These are phyloP conservation scores for Aplysina aerophoba DNA, from an alignment of 37 sponge, comb jelly and placozoan species.

Conservation along the genomic window DNA sequence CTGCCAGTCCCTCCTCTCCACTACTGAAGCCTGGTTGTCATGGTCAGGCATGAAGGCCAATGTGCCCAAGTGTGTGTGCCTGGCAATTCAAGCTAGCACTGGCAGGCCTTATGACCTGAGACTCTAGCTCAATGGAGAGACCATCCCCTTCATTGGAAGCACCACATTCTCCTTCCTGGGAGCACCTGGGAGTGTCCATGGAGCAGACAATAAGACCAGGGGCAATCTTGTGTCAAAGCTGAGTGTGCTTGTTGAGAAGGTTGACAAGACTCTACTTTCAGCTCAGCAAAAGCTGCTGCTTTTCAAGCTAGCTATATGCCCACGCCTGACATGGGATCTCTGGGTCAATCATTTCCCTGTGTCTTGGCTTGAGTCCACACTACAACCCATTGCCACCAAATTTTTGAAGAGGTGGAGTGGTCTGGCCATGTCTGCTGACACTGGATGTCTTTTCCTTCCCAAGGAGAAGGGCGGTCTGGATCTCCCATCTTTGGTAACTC, in stretches of 20 bases:
- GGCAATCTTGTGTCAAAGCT: slow-evolving; percentile 1
- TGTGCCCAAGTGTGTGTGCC: slow-evolving; percentile 24
- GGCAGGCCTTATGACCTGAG: slow-evolving; percentile 32
- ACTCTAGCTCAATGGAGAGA: slow-evolving; percentile 6
- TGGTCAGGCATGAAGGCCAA: slow-evolving; percentile 49
- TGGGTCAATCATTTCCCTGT: slow-evolving; percentile 6
- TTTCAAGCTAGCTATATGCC: slow-evolving; percentile 28
- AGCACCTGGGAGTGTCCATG: not conserved
- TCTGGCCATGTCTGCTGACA: too few relatives aligned
- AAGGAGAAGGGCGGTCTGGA: too few relatives aligned
- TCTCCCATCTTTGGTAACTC: too few relatives aligned
- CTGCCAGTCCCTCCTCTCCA: slow-evolving; percentile 24
- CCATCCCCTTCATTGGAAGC: slow-evolving; percentile 39
- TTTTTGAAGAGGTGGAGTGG: slow-evolving; percentile 31
- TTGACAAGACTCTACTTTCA: not conserved
- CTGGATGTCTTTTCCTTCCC: too few relatives aligned
- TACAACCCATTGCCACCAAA: slow-evolving; percentile 30
- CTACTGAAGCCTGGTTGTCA: slow-evolving; percentile 10
- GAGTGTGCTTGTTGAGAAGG: not conserved
- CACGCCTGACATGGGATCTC: slow-evolving; percentile 34
- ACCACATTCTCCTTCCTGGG: slow-evolving; percentile 25
- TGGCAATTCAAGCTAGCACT: slow-evolving; percentile 31
- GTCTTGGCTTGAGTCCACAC: slow-evolving; percentile 17
- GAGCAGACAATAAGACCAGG: not conserved
- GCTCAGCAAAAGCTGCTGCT: slow-evolving; percentile 7